These are phyloP conservation scores for Venusia cambrica DNA, from an alignment of 2,888 invertebrate genomes.

Conservation along the genomic window DNA sequence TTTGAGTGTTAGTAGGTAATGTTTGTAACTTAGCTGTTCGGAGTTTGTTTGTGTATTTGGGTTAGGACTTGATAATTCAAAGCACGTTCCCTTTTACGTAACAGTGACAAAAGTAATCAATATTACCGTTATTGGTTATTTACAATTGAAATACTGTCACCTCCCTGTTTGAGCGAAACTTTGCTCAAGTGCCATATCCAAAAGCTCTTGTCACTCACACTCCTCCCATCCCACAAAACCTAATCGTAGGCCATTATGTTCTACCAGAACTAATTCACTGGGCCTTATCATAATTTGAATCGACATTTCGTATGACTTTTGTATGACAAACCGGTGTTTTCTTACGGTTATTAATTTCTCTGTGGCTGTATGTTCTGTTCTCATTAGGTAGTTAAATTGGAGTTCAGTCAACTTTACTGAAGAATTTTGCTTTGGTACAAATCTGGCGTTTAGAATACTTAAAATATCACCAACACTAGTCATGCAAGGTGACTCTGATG, in stretches of 20 bases:
- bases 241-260: conserved; percentile 70
- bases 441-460: too few species aligned
- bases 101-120: too few species aligned
- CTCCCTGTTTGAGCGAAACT: too few species aligned
- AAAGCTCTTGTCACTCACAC: conserved; percentile 27
- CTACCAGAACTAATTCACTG: conserved; percentile 77
- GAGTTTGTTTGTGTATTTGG: too few species aligned
- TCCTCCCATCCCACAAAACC: conserved; percentile 44
- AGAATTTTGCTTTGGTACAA: conserved; percentile 6
- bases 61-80: too few species aligned
- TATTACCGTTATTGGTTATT: too few species aligned
- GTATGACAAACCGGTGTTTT: conserved; percentile 77
- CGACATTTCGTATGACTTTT: conserved; percentile 70
- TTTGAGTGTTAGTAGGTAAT: too few species aligned
- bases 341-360: conserved; percentile 77
- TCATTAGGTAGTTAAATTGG: conserved; percentile 43
- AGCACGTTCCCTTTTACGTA: too few species aligned
- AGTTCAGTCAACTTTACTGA: conserved; percentile 51
- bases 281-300: conserved; percentile 78
- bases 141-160: too few species aligned
- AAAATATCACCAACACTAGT: too few species aligned
- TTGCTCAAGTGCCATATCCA: conserved; percentile 44
- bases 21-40: too few species aligned
- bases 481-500: too few species aligned
- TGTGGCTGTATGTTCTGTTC: conserved; percentile 51